phyloP scores from a whole-genome alignment of 2,797 vertebrate species.

The Rhynchonycteris naso region DNA sequence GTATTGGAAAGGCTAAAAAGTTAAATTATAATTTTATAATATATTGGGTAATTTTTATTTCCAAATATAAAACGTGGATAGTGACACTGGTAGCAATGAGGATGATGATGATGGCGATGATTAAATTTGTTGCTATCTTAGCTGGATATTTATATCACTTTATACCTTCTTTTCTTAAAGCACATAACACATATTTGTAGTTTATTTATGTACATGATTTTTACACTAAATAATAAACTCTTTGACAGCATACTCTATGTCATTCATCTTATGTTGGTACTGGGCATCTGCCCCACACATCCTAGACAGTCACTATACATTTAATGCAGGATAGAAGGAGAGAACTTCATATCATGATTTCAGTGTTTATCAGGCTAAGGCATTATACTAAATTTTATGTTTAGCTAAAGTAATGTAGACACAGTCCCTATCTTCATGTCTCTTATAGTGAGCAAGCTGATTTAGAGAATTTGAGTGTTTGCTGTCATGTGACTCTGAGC shows the following conservation, averaged over 20 bases:
- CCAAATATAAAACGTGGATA: neutral
- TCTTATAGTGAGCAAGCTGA: neutral
- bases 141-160: neutral
- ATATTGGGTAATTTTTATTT: conserved; percentile 5
- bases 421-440: neutral
- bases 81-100: neutral
- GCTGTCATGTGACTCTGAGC: neutral
- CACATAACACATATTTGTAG: neutral
- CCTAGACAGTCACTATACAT: neutral
- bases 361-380: neutral
- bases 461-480: neutral
- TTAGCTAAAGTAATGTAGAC: neutral
- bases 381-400: neutral
- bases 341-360: neutral
- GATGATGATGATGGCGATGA: neutral
- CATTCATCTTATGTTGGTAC: neutral
- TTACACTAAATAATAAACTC: neutral
- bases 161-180: neutral
- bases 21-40: neutral
- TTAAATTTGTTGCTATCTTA: neutral
- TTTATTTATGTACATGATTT: neutral
- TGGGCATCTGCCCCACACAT: neutral
- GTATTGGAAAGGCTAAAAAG: neutral
- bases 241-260: neutral
- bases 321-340: neutral